phyloP scores from a whole-genome alignment of 2,113 vertebrate genomes.

The Dryoscopus gambensis region DNA sequence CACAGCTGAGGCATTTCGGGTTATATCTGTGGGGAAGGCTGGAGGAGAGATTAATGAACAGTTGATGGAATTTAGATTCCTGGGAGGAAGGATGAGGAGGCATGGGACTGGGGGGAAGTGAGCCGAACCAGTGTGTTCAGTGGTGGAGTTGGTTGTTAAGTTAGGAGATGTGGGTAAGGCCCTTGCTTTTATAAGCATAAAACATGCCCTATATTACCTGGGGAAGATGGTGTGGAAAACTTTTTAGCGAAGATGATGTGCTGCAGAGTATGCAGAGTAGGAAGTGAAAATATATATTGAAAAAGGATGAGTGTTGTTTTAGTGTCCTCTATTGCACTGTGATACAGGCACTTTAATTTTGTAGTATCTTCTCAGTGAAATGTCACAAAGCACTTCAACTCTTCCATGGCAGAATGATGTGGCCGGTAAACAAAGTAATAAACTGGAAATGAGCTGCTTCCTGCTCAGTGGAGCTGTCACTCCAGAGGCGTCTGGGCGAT shows the following conservation, averaged over 20 bases:
- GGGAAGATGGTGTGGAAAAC: background rate
- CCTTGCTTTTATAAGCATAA: background rate
- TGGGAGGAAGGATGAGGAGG: background rate
- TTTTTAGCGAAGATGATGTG: background rate
- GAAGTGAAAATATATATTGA: background rate
- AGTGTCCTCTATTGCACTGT: background rate
- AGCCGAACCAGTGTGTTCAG: background rate
- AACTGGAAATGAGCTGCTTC: conserved; percentile 50
- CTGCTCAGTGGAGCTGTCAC: conserved; percentile 37
- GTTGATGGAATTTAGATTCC: background rate
- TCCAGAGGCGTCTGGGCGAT: background rate
- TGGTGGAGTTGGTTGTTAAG: background rate
- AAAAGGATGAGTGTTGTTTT: background rate
- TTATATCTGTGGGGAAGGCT: background rate
- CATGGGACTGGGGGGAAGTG: background rate
- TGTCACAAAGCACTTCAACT: background rate
- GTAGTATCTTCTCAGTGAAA: background rate
- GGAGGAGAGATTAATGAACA: background rate
- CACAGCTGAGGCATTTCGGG: background rate
- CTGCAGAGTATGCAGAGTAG: background rate
- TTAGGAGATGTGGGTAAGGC: background rate
- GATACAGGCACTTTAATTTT: background rate
- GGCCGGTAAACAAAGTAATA: conserved; percentile 41
- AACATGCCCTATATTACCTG: background rate
- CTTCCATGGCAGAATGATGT: background rate